phyloP scores from a whole-genome alignment of 1,140 invertebrate genomes.

The Ips nitidus region DNA sequence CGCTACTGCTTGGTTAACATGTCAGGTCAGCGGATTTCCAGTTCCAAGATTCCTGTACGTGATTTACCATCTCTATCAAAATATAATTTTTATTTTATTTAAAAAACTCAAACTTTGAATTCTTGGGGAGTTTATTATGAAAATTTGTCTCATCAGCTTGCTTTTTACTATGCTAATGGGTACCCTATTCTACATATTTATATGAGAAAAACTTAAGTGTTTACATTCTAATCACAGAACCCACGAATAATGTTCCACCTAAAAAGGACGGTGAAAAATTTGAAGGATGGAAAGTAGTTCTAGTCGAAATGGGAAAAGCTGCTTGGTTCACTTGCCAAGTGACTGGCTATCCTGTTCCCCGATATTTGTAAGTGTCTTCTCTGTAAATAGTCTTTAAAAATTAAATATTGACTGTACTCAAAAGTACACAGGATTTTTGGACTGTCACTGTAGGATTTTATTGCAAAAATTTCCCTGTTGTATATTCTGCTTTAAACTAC shows the following conservation, averaged over 20 bases:
- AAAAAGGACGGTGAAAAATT: constrained; percentile 67
- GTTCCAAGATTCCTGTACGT: constrained; percentile 68
- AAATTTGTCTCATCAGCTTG: neutral
- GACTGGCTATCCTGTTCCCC: constrained; percentile 67
- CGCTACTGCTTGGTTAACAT: constrained; percentile 62
- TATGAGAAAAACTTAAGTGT: too few relatives aligned
- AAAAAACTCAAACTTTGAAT: too few relatives aligned
- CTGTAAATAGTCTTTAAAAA: neutral
- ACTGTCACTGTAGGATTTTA: constrained; percentile 23
- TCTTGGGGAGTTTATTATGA: neutral
- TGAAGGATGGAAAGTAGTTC: constrained; percentile 68
- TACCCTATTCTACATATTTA: neutral
- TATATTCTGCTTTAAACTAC: too few relatives aligned
- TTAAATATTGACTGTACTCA: neutral
- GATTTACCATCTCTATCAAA: neutral
- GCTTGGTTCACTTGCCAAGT: constrained; percentile 69
- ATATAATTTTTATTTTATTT: too few relatives aligned
- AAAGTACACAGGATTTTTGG: constrained; percentile 10
- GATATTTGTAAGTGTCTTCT: constrained; percentile 62
- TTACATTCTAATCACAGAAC: constrained; percentile 49
- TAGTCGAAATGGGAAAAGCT: constrained; percentile 57
- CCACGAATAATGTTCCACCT: constrained; percentile 55
- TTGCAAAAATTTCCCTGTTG: neutral
- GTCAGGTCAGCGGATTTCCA: constrained; percentile 68
- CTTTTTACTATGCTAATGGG: neutral